A percentile compares a stretch with the other conserved stretches of the same genome.
phyloP scores from a whole-genome alignment of 2,888 invertebrate genomes.

The Latheticus oryzae region DNA sequence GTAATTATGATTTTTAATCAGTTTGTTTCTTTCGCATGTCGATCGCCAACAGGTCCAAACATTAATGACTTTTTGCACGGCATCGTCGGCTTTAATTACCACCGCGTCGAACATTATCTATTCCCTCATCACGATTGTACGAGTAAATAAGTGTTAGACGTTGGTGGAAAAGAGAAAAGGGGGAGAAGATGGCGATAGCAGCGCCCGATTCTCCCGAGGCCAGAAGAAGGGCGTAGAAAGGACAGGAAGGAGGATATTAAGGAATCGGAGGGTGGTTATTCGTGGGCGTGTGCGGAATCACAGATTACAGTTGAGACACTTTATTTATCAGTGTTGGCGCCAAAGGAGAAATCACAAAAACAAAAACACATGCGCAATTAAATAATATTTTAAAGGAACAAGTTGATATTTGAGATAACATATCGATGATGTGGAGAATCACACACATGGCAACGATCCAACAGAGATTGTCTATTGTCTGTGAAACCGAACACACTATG shows the following conservation, averaged over 20 bases:
- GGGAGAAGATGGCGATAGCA: slow-evolving; percentile 31
- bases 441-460: slow-evolving; percentile 29
- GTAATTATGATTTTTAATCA: no score
- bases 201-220: slow-evolving; percentile 26
- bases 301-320: slow-evolving; percentile 51
- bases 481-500: slow-evolving; percentile 42
- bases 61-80: slow-evolving; percentile 28
- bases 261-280: slow-evolving; percentile 11
- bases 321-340: slow-evolving; percentile 50
- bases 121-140: slow-evolving; percentile 48
- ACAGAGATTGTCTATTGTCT: slow-evolving; percentile 37
- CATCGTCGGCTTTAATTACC: slow-evolving; percentile 44
- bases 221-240: slow-evolving; percentile 38
- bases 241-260: slow-evolving; percentile 43
- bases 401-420: slow-evolving; percentile 26
- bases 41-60: slow-evolving; percentile 14
- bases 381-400: slow-evolving; percentile 1
- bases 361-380: slow-evolving; percentile 28
- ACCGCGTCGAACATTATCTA: slow-evolving; percentile 48
- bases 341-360: slow-evolving; percentile 45
- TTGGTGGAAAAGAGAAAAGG: slow-evolving; percentile 46
- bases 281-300: slow-evolving; percentile 48
- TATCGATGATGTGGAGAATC: slow-evolving; percentile 20
- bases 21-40: no score
- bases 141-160: slow-evolving; percentile 50